Evolutionary conservation across 2,797 vertebrate species (phyloP), one percentile per base, ranked within the genome.

Genomic region (Sebastes paucispinis): DNA sequence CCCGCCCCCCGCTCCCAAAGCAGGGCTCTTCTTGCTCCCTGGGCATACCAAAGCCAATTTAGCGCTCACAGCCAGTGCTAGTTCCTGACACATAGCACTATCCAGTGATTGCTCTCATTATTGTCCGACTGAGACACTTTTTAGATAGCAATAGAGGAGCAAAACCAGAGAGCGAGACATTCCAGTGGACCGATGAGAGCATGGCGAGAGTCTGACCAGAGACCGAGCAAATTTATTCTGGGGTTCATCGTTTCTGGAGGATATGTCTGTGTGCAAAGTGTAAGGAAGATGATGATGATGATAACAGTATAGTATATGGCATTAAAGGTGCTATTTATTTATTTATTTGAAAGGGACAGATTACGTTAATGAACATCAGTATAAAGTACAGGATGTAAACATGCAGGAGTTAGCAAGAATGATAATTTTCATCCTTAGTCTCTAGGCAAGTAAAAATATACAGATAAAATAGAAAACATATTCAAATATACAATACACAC

Each of bases 101-200:
- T 89, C 94, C 87, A 92, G 50, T 52, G 50, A 52, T 93, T 81
- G 86, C 82, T 91, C 85, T 94, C 91, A 93, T 95, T 95, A 95
- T 85, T 87, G 81, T 84, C 83, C 32, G 11, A 73, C 77, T 60
- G 82, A 92, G 90, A 85, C 77, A 77, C 73, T 85, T 87, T 89
- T 91, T 78, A 81, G 75, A 75, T 80, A 73, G 73, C 69, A 57
- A 43, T 63, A 63, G 69, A 73, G 62, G 73, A 80, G 77, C 69
- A 79, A 71, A 87, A 69, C 22, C 79, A 82, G 8, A 31, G 62
- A 86, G 68, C 25, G 39, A 80, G 73, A 74, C 65, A 3, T 70
- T 71, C 18, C 77, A 78, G 50, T 47, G 63, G 34, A 80, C 67
- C 77, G 79, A 60, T 85, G 84, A 88, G 80, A 83, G 69, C 59